Conservation (phyloP, 2,888 invertebrate genomes). For the Cenopis cana region DNA sequence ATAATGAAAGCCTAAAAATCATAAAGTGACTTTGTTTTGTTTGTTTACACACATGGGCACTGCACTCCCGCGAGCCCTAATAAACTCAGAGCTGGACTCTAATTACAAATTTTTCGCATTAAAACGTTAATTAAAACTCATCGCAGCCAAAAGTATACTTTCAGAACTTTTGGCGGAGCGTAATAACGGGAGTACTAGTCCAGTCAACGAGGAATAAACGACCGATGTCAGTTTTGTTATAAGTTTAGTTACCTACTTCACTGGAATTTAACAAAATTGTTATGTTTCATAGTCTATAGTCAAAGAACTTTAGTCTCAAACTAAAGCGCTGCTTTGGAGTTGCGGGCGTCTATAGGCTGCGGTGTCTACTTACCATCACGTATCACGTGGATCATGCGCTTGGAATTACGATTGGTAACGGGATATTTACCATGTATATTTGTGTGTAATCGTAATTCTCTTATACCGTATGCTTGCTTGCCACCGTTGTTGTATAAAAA, state of each 20-base stretch:
- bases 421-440: too few species aligned
- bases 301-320: too few species aligned
- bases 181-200: slow-evolving; percentile 32
- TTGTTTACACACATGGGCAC: not conserved
- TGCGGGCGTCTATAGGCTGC: too few species aligned
- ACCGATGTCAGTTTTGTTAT: not conserved
- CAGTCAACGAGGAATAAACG: not conserved
- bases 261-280: not conserved
- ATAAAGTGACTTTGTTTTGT: not conserved
- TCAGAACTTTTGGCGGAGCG: slow-evolving; percentile 19
- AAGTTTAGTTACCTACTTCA: too few species aligned
- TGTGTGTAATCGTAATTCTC: too few species aligned
- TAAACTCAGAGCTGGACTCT: slow-evolving; percentile 8
- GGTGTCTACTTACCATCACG: too few species aligned
- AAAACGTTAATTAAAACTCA: slow-evolving; percentile 38
- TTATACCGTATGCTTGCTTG: too few species aligned
- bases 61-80: not conserved
- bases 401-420: too few species aligned
- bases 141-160: slow-evolving; percentile 21
- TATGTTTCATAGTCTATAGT: too few species aligned
- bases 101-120: slow-evolving; percentile 42
- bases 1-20: not conserved
- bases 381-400: too few species aligned
- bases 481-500: too few species aligned
- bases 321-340: too few species aligned